phyloP scores from a whole-genome alignment of 1,140 invertebrate genomes.

The Ganaspis sp. region DNA sequence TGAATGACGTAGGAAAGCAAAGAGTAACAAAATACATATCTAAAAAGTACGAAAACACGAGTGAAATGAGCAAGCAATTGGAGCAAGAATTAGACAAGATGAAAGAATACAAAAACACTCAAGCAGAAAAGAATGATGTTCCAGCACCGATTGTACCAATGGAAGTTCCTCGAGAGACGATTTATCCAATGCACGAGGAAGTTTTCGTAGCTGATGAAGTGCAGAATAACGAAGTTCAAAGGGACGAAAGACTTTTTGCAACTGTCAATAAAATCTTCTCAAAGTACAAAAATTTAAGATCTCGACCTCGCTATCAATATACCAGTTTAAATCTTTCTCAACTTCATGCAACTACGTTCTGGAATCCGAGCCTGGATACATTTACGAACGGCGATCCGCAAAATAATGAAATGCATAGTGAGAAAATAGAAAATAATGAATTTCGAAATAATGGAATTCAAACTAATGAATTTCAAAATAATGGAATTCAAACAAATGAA shows the following conservation, averaged over 20 bases:
- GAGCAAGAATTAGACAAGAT: conserved; percentile 71
- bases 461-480: not conserved
- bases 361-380: not conserved
- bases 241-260: conserved; percentile 41
- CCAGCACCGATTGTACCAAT: not conserved
- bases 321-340: conserved; percentile 38
- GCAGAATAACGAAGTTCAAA: not conserved
- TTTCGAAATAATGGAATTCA: conserved; percentile 40
- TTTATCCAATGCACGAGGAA: conserved; percentile 46
- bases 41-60: conserved; percentile 67
- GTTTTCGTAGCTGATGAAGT: conserved; percentile 34
- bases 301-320: conserved; percentile 49
- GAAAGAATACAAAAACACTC: conserved; percentile 56
- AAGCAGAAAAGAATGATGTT: not conserved
- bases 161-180: conserved; percentile 26
- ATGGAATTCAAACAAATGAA: conserved; percentile 1
- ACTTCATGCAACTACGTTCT: not conserved
- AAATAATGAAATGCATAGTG: conserved; percentile 21
- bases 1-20: conserved; percentile 78
- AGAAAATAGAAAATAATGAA: not conserved
- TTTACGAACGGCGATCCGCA: not conserved
- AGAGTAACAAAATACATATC: conserved; percentile 74
- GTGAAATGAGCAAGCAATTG: conserved; percentile 67
- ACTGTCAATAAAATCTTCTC: conserved; percentile 55
- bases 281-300: conserved; percentile 58